Base-by-base conservation (phyloP, 2,113 vertebrate species). In the Spea bombifrons region DNA sequence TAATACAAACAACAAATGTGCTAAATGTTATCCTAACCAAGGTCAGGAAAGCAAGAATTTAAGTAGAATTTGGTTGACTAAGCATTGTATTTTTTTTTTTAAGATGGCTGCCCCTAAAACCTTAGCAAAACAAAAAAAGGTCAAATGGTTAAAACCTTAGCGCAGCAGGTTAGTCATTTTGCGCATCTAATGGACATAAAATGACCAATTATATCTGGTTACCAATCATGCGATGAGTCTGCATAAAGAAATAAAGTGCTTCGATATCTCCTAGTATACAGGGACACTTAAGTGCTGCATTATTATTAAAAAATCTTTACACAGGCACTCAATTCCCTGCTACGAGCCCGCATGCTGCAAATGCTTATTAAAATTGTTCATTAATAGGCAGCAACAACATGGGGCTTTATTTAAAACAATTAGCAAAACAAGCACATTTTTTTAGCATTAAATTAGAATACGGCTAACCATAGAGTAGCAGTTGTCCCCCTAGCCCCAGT, bases 371-470 rank as follows among this genome's bases (percentile, higher is more conserved):
- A 80, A 80, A 80, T 80, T 80, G 71, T 80, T 80, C 78, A 80
- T 80, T 80, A 80, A 73, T 80, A 80, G 78, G 71, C 78, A 59
- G 74, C 46, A 80, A 80, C 78, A 74, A 80, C 78, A 80, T 80
- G 78, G 78, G 78, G 78, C 71, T 80, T 80, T 80, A 80, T 80
- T 68, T 80, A 80, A 80, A 80, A 80, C 78, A 80, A 80, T 80
- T 80, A 80, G 65, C 65, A 80, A 80, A 80, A 68, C 78, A 80
- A 80, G 71, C 78, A 80, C 65, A 80, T 80, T 74, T 78, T 66
- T 59, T 77, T 55, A 63, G 75, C 53, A 77, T 71, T 77, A 70
- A 71, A 77, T 70, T 68, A 59, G 50, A 74, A 55, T 53, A 49
- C 45, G 71, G 73, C 48, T 80, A 61, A 80, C 67, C 65, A 68